A percentile compares a stretch with the other conserved stretches of the same genome.
Conservation (phyloP, 2,888 invertebrate species). For the Lasioglossum figueresi region DNA sequence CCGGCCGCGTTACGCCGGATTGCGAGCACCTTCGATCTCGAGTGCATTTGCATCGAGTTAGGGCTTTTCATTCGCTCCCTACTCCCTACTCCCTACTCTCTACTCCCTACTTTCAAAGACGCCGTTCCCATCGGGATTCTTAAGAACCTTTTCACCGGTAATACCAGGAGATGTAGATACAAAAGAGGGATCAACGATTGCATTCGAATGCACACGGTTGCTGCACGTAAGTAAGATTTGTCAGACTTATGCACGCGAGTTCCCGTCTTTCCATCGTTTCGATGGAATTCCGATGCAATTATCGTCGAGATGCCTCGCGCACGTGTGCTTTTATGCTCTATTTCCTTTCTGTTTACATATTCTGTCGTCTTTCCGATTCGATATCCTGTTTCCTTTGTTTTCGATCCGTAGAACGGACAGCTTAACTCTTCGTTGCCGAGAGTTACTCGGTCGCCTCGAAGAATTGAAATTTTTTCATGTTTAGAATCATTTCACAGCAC, state of each 20-base stretch:
- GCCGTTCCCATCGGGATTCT: neutral
- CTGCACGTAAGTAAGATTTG: neutral
- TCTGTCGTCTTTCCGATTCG: neutral
- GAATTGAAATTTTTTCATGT: no score
- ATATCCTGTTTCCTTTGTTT: no score
- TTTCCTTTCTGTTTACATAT: neutral
- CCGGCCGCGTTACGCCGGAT: conserved; percentile 24
- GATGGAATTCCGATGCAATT: neutral
- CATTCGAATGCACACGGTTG: conserved; percentile 8
- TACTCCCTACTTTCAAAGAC: neutral
- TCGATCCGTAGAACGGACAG: no score
- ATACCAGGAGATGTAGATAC: conserved; percentile 9
- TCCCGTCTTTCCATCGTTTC: neutral
- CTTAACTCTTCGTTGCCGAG: no score
- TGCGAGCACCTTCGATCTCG: conserved; percentile 41
- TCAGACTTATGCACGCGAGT: neutral
- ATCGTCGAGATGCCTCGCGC: neutral
- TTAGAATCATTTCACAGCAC: no score
- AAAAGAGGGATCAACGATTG: conserved; percentile 14
- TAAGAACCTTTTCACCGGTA: neutral
- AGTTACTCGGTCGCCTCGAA: no score
- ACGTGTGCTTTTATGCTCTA: neutral
- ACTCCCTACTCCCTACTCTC: no score
- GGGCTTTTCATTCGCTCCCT: neutral
- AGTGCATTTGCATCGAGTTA: conserved; percentile 41